Evolutionary conservation across 2,888 invertebrate genomes (phyloP), one percentile per base, ranked within the genome.

Genomic region (Drosophila testacea): DNA sequence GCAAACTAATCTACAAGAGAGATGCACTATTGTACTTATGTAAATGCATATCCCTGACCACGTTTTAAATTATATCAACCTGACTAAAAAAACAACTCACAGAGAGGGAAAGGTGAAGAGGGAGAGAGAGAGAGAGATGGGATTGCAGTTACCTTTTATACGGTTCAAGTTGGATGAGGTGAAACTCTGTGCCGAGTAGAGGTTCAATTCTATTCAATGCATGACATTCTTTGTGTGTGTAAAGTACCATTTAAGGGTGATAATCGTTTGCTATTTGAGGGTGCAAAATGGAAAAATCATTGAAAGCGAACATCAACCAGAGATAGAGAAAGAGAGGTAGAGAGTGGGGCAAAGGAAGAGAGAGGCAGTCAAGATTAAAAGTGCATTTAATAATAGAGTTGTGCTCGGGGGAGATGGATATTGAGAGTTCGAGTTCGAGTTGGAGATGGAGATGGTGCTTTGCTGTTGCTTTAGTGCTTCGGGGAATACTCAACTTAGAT

Each of bases 171-270:
- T 44, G 39, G 44, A n/a, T n/a, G 27, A 51, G 51, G 27, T 27
- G 28, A 2, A 51, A 13, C 38, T 38, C 13, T 11, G 46, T 38
- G 36, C 13, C 13, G 36, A 46, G 56, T 16, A 7, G 46, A 46
- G 70, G 85, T 85, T 85, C 88, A 83, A 88, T 85, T 70, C 88
- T 75, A 85, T 88, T 85, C 84, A 84, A 88, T 85, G 88, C 82
- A 79, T 71, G 77, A 68, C 79, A 81, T 89, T 86, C 88, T 83
- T 82, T 86, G 88, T 88, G 81, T 88, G 79, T 83, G 88, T 86
- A 85, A 91, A 91, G 91, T 90, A 91, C 91, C 92, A 91, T 91
- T 91, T 92, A 91, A 92, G 92, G 92, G 92, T 91, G 91, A 91
- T 91, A 92, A 92, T 92, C 90, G 91, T 90, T 92, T 88, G 90